A percentile compares a stretch with the other conserved stretches of the same genome.
Evolutionary conservation across 2,113 vertebrate species (phyloP).

Genomic region (Raja brachyura): DNA sequence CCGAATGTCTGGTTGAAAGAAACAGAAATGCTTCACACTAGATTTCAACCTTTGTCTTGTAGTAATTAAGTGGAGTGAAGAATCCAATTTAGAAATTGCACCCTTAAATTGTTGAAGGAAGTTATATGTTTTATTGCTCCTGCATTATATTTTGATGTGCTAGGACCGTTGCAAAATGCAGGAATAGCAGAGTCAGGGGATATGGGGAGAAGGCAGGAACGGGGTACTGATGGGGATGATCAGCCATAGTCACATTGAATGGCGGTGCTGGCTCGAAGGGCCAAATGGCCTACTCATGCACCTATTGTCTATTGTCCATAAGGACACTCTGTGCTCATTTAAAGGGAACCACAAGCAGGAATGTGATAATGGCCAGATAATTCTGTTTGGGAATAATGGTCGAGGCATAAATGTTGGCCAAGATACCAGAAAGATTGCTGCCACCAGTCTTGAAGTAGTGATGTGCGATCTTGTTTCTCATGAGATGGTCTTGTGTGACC

Average conservation of each 20-base stretch:
- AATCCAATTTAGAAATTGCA: neutral
- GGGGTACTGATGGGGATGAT: too few species aligned
- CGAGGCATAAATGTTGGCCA: neutral
- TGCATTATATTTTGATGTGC: neutral
- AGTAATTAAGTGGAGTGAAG: neutral
- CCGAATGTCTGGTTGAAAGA: too few species aligned
- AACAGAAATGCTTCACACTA: neutral
- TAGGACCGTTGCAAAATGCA: neutral
- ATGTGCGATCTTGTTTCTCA: neutral
- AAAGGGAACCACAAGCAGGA: neutral
- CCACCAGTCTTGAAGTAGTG: neutral
- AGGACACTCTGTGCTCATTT: neutral
- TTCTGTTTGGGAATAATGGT: neutral
- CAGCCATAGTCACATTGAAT: too few species aligned
- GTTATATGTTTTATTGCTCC: too few species aligned
- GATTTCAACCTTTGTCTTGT: neutral
- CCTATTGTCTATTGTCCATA: too few species aligned
- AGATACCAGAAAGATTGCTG: neutral
- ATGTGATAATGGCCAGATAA: neutral
- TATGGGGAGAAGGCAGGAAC: too few species aligned
- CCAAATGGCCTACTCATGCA: too few species aligned
- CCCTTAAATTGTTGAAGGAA: neutral
- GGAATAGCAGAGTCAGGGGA: too few species aligned
- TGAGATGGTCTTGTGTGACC: neutral
- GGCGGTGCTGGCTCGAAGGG: too few species aligned